Evolutionary conservation across 2,888 invertebrate genomes (phyloP).

Genomic region (Acheta domesticus): DNA sequence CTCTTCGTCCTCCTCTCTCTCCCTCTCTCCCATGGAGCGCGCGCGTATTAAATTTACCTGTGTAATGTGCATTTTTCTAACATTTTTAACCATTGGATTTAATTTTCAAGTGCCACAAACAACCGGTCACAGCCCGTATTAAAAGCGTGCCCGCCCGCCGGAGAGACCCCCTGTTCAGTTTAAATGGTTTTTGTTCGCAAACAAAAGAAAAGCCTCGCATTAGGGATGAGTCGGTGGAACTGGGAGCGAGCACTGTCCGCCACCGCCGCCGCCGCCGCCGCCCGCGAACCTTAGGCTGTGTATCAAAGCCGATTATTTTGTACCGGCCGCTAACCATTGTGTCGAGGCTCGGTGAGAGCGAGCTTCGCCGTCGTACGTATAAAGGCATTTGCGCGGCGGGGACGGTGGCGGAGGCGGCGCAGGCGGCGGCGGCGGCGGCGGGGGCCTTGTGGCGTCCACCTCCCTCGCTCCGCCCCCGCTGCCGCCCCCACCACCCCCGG

Average conservation of each 20-base stretch:
- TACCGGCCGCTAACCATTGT: background rate
- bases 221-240: conserved; percentile 26
- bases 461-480: too few relatives aligned
- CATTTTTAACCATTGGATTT: conserved; percentile 35
- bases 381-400: background rate
- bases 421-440: too few relatives aligned
- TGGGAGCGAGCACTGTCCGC: background rate
- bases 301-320: conserved; percentile 1
- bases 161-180: conserved; percentile 29
- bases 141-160: conserved; percentile 10
- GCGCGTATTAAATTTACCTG: conserved; percentile 30
- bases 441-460: too few relatives aligned
- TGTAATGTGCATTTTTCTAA: conserved; percentile 31
- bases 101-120: conserved; percentile 36
- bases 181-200: conserved; percentile 29
- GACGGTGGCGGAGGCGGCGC: background rate
- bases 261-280: background rate
- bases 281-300: background rate
- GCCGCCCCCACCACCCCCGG: too few relatives aligned
- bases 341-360: background rate
- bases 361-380: background rate
- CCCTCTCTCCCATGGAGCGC: background rate
- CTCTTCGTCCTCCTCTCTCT: conserved; percentile 25
- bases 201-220: conserved; percentile 29
- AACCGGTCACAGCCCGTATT: conserved; percentile 28